Conservation (phyloP, 2,113 vertebrate genomes). For the Arizona elegans region DNA sequence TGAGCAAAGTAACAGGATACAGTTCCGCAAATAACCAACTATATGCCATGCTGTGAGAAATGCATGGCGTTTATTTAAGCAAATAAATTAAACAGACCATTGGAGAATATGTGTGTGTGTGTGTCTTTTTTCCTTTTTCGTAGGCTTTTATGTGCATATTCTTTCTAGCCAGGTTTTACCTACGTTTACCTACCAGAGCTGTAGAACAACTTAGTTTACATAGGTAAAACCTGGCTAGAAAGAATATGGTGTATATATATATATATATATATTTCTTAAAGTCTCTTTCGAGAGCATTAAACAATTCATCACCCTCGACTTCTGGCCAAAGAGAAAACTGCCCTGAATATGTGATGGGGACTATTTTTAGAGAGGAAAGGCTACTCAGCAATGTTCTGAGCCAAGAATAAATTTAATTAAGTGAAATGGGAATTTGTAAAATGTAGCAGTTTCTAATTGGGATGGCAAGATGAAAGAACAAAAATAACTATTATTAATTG, state of each 20-base stretch:
- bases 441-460: conserved; percentile 21
- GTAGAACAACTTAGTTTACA: too few relatives aligned
- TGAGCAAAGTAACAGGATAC: neutral
- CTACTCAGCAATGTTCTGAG: conserved; percentile 13
- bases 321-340: neutral
- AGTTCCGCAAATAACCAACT: neutral
- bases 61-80: neutral
- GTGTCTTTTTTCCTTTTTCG: too few relatives aligned
- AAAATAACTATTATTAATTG: conserved; percentile 24
- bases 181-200: too few relatives aligned
- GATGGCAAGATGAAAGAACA: neutral
- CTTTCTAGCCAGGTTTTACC: too few relatives aligned
- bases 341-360: neutral
- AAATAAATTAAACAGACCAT: neutral
- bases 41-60: neutral
- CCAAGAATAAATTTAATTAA: conserved; percentile 17
- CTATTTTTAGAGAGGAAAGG: conserved; percentile 22
- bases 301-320: neutral
- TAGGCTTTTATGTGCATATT: too few relatives aligned
- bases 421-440: conserved; percentile 23
- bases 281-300: neutral
- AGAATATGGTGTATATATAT: too few relatives aligned
- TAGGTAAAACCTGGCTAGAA: too few relatives aligned
- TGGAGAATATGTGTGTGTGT: neutral
- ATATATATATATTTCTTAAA: neutral